Conservation (phyloP, 2,113 vertebrate genomes). For the Muntiacus muntjak region DNA sequence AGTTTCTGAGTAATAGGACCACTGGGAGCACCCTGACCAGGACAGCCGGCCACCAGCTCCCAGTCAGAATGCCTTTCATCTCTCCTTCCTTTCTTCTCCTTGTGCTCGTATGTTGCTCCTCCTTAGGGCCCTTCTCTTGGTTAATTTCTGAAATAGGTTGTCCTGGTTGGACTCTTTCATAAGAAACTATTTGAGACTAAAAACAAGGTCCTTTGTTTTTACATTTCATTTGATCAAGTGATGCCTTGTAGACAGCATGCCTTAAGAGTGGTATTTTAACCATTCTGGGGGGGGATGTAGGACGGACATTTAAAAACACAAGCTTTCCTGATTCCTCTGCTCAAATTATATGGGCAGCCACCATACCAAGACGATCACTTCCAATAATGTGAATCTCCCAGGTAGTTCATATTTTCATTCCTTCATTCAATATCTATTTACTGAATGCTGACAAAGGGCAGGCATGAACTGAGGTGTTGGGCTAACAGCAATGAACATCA, state of each 20-base stretch:
- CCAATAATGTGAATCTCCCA: not conserved
- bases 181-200: not conserved
- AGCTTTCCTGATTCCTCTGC: not conserved
- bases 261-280: not conserved
- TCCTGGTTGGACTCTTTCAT: not conserved
- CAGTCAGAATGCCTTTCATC: rapidly evolving
- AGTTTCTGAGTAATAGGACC: not conserved
- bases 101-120: too few species aligned
- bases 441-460: not conserved
- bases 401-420: not conserved
- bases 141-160: not conserved
- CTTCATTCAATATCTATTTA: not conserved
- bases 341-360: not conserved
- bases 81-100: not conserved
- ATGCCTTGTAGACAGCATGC: not conserved
- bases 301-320: not conserved
- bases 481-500: not conserved
- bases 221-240: not conserved
- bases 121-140: not conserved
- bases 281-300: not conserved
- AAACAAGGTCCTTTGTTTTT: not conserved
- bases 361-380: not conserved
- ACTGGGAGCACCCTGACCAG: too few species aligned
- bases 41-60: not conserved
- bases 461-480: not conserved